These are phyloP conservation scores for Myotis planiceps DNA, from an alignment of 2,797 vertebrate species.

Conservation along the genomic window DNA sequence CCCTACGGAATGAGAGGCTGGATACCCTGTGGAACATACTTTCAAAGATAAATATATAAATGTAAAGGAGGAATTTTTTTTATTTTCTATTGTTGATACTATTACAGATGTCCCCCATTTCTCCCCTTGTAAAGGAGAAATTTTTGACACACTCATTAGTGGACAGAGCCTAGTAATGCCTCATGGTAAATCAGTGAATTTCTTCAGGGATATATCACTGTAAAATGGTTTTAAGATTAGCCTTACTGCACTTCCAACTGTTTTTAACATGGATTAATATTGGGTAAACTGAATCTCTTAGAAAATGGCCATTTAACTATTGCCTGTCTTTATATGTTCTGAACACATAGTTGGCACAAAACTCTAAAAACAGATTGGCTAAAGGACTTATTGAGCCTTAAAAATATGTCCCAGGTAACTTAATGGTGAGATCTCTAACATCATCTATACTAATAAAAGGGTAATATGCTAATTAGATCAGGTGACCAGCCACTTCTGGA, in stretches of 20 bases:
- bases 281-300: neutral
- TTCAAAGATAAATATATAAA: conserved; percentile 61
- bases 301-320: neutral
- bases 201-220: neutral
- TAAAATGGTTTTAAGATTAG: neutral
- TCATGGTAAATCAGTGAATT: neutral
- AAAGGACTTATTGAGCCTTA: neutral
- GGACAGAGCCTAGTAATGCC: neutral
- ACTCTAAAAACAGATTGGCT: neutral
- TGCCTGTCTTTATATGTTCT: neutral
- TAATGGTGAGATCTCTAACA: neutral
- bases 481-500: too few species aligned
- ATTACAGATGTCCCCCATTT: neutral
- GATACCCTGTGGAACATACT: conserved; percentile 37
- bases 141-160: neutral
- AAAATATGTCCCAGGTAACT: neutral
- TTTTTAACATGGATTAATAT: neutral
- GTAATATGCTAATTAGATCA: too few species aligned
- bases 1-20: conserved; percentile 68
- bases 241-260: neutral
- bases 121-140: neutral
- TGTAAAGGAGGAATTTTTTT: conserved; percentile 39
- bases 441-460: neutral
- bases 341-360: neutral
- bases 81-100: neutral